Evolutionary conservation across 1,140 invertebrate genomes (phyloP), one percentile per base, ranked within the genome.

Genomic region (Pseudomyrmex pallidus): DNA sequence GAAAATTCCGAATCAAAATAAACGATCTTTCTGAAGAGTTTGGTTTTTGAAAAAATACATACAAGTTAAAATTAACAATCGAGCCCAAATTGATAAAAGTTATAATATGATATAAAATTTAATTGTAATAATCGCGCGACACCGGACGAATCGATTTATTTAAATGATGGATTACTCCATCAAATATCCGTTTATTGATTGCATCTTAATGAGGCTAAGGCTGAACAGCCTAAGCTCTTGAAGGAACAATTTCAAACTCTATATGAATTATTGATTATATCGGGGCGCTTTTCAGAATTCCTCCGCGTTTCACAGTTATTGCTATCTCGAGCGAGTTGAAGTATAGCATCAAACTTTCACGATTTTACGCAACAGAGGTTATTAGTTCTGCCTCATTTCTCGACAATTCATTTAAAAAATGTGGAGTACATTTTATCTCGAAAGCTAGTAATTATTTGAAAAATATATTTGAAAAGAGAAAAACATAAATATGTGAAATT

Each of bases 111-210:
- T n/a, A 15, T 7, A 22, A 5, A 54, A 44, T 66, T 70, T 10
- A 72, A 80, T 72, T 59, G 76, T 15, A 17, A 57, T 59, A 78
- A 78, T 78, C 54, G 8, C 54, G 8, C 25, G 35, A n/a, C n/a
- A 56, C 5, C 44, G 25, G 54, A 56, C 35, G 54, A 13, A 50
- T 20, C 20, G 44, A 70, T 70, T 57, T 72, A 72, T 80, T 80
- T 72, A 70, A 20, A 80, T 48, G 66, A 80, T 80, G 76, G 66
- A 80, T 80, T 59, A 78, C 52, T 48, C 64, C 44, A 78, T 70
- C 48, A 74, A 82, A 80, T 78, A 59, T 80, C 76, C 64, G 64
- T 62, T 35, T 80, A 80, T 80, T 59, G 66, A 80, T 80, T 50
- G 46, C 54, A 72, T 72, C 54, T 62, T 61, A 54, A 80, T 50